Conservation (phyloP, 2,113 vertebrate genomes). For the Climacteris rufus region DNA sequence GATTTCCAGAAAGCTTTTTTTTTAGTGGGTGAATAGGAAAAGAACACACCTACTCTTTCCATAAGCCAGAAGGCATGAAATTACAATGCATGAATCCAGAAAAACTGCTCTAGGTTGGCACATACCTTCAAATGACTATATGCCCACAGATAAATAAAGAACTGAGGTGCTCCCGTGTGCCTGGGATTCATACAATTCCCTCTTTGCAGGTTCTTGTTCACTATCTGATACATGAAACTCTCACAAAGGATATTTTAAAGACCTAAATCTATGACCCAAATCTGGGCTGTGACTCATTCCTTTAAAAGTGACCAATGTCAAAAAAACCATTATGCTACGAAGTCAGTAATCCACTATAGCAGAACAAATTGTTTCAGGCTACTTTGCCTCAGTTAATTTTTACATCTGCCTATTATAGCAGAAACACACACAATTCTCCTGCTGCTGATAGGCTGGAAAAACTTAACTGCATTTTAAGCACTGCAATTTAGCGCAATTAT, state of each 20-base stretch:
- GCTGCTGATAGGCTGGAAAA: slow-evolving; percentile 8
- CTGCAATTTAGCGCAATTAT: slow-evolving; percentile 58
- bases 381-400: not conserved
- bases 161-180: not conserved
- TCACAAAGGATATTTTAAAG: not conserved
- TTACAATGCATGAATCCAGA: not conserved
- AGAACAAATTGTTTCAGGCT: not conserved
- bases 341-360: not conserved
- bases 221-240: not conserved
- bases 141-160: not conserved
- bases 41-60: not conserved
- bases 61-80: not conserved
- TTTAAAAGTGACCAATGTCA: not conserved
- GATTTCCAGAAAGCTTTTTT: not conserved
- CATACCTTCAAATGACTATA: not conserved
- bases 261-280: not conserved
- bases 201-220: not conserved
- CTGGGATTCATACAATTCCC: not conserved
- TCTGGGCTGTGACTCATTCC: not conserved
- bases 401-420: not conserved
- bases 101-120: not conserved
- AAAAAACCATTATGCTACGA: not conserved
- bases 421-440: not conserved
- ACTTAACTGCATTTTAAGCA: slow-evolving; percentile 56
- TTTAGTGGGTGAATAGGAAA: rapidly evolving